Evolutionary conservation across 2,797 vertebrate species (phyloP).

Genomic region (Pseudomugil tenellus): DNA sequence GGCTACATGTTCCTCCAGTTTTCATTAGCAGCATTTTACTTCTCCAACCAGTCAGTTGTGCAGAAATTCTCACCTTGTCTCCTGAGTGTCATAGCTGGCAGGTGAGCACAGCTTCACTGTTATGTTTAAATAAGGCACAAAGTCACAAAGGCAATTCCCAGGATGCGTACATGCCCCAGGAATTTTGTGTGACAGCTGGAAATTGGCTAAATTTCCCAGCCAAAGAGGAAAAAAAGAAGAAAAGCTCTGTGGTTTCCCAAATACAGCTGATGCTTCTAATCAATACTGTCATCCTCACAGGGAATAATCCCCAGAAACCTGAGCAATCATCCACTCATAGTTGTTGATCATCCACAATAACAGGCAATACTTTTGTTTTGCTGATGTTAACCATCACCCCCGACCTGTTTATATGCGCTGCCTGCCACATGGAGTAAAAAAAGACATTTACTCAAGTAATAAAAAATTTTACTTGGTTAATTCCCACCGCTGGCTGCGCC

Average conservation of each 20-base stretch:
- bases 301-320: not conserved
- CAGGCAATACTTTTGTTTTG: not conserved
- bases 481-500: slow-evolving; percentile 9
- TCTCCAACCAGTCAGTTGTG: not conserved
- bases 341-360: not conserved
- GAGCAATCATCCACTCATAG: not conserved
- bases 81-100: not conserved
- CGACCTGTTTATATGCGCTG: not conserved
- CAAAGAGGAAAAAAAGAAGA: not conserved
- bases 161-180: not conserved
- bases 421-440: not conserved
- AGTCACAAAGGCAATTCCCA: not conserved
- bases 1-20: not conserved
- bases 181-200: not conserved
- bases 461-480: slow-evolving; percentile 8
- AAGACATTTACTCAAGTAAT: slow-evolving; percentile 8
- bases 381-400: not conserved
- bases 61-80: not conserved
- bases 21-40: not conserved
- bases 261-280: not conserved
- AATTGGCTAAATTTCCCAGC: not conserved
- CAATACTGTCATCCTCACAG: not conserved
- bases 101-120: not conserved
- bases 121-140: not conserved
- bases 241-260: not conserved